A percentile compares a stretch with the other conserved stretches of the same genome.
Conservation (phyloP, 2,113 vertebrate genomes). For the Chitala chitala region DNA sequence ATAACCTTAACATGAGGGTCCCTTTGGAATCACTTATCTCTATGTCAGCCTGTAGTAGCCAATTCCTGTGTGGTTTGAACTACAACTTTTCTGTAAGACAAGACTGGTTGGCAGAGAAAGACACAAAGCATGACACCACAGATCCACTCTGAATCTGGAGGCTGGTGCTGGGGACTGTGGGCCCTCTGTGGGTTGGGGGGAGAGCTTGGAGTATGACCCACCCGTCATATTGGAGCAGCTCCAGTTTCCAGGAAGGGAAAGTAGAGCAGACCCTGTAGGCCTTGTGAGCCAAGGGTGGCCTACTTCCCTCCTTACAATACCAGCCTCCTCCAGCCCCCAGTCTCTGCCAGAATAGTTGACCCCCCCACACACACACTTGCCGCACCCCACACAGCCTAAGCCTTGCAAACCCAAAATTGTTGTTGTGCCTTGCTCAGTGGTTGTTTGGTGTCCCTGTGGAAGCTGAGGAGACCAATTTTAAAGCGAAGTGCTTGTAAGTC, state of each 20-base stretch:
- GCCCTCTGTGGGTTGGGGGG: neutral
- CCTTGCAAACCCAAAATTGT: neutral
- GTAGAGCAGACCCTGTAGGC: neutral
- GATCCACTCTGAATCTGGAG: too few species aligned
- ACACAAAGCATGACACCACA: neutral
- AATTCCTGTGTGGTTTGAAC: too few species aligned
- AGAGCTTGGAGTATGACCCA: constrained; percentile 5
- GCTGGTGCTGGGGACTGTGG: neutral
- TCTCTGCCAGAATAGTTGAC: neutral
- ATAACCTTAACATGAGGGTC: neutral
- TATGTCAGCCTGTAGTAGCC: neutral
- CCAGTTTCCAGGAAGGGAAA: constrained; percentile 20
- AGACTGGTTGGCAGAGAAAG: too few species aligned
- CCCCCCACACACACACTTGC: neutral
- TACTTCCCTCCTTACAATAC: constrained; percentile 5
- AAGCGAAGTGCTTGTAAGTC: neutral
- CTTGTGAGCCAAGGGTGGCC: neutral
- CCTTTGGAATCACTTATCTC: neutral
- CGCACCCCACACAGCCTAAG: neutral
- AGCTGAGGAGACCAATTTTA: neutral
- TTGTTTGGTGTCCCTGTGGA: neutral
- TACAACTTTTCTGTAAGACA: too few species aligned
- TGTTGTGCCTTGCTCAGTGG: neutral
- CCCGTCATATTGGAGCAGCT: neutral
- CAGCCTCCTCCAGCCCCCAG: neutral